phyloP scores from a whole-genome alignment of 2,888 invertebrate genomes.

The Alitta virens region DNA sequence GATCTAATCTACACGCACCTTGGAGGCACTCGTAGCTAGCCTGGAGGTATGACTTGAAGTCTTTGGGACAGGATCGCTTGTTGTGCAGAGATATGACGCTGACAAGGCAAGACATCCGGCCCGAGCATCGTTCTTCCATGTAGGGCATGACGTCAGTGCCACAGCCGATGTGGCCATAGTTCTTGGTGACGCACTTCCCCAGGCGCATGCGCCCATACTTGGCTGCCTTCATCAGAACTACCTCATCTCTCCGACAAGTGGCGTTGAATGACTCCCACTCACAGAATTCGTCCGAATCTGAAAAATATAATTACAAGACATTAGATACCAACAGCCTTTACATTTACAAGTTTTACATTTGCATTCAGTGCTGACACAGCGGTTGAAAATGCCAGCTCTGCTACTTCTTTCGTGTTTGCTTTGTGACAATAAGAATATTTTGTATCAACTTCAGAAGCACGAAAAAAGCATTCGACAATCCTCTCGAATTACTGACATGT shows the following conservation, averaged over 20 bases:
- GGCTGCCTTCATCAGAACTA: constrained; percentile 20
- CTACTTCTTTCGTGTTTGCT: too few relatives aligned
- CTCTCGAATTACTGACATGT: too few relatives aligned
- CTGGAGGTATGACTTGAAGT: constrained; percentile 26
- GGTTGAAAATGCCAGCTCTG: too few relatives aligned
- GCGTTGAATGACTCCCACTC: constrained; percentile 27
- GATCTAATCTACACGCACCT: constrained; percentile 12
- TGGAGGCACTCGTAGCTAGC: constrained; percentile 20
- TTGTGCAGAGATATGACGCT: constrained; percentile 26
- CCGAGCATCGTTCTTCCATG: constrained; percentile 20
- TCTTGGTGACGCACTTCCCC: constrained; percentile 24
- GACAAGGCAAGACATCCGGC: constrained; percentile 17
- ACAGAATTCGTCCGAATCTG: constrained; percentile 24
- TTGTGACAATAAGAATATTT: too few relatives aligned
- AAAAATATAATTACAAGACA: too few relatives aligned
- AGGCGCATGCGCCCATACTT: constrained; percentile 26
- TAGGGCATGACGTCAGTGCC: constrained; percentile 24
- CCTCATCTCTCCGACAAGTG: constrained; percentile 18
- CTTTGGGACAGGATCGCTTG: constrained; percentile 23
- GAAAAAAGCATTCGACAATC: too few relatives aligned
- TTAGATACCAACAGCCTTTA: too few relatives aligned
- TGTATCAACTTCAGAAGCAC: too few relatives aligned
- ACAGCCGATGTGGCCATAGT: constrained; percentile 27
- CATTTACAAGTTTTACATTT: too few relatives aligned
- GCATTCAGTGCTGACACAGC: too few relatives aligned